phyloP scores from a whole-genome alignment of 2,113 vertebrate species.

The Felis chaus region DNA sequence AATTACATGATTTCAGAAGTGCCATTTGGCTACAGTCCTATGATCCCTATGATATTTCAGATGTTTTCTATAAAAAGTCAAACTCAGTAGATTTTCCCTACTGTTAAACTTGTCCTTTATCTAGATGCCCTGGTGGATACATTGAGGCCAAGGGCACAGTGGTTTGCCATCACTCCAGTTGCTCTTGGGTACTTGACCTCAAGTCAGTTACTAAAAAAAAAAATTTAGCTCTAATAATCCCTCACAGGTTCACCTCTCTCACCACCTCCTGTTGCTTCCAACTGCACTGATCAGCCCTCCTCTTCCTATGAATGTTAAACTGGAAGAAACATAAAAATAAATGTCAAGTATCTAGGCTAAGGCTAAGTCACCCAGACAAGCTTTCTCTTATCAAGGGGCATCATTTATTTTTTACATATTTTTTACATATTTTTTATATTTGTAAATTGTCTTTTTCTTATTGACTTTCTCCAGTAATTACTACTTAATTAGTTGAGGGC shows the following conservation, averaged over 20 bases:
- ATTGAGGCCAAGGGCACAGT: not conserved
- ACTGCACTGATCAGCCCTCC: not conserved
- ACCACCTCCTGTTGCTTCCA: not conserved
- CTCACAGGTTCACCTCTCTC: not conserved
- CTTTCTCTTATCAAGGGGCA: not conserved
- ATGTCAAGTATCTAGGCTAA: not conserved
- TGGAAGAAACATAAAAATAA: conserved; percentile 26
- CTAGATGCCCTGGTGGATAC: not conserved
- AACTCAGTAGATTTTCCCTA: not conserved
- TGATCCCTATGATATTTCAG: not conserved
- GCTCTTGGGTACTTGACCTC: not conserved
- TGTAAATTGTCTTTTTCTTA: not conserved
- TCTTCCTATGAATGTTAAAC: not conserved
- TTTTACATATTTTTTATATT: no score
- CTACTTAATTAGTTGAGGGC: not conserved
- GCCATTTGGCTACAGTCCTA: not conserved
- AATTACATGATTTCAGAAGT: not conserved
- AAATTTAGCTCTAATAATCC: not conserved
- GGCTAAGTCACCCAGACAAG: not conserved
- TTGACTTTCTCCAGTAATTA: not conserved
- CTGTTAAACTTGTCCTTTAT: not conserved
- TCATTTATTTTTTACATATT: not conserved
- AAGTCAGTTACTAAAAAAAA: not conserved
- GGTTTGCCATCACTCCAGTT: not conserved
- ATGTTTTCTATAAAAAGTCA: not conserved